Conservation (phyloP, 2,797 vertebrate species). For the Melanotaenia maccullochi region DNA sequence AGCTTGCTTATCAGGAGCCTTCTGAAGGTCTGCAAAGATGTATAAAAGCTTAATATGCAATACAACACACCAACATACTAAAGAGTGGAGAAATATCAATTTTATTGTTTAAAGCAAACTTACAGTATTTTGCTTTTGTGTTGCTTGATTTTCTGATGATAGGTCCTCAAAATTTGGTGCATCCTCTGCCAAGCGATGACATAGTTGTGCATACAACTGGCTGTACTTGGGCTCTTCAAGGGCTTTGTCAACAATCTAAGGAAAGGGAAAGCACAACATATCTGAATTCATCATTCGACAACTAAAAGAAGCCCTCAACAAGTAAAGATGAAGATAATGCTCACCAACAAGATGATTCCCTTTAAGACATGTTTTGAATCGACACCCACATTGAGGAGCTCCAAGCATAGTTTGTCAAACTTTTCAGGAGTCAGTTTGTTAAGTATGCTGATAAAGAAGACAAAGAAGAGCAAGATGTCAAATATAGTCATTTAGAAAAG, state of each 20-base stretch:
- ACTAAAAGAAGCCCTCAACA: too few relatives aligned
- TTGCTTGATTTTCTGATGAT: constrained; percentile 90
- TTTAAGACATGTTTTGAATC: constrained; percentile 99
- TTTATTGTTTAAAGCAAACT: constrained; percentile 46
- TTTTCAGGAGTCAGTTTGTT: constrained; percentile 99
- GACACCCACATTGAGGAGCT: constrained; percentile 99
- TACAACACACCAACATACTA: background rate
- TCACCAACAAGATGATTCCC: constrained; percentile 99
- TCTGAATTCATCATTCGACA: background rate
- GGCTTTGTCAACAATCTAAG: constrained; percentile 99
- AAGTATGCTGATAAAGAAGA: constrained; percentile 87
- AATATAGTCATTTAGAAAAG: background rate
- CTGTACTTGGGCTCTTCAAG: constrained; percentile 99
- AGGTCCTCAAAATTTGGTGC: constrained; percentile 99
- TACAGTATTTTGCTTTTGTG: constrained; percentile 98
- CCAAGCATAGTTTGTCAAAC: constrained; percentile 99
- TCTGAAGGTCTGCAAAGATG: constrained; percentile 92
- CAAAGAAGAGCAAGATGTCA: background rate
- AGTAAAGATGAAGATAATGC: constrained; percentile 36
- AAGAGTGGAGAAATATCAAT: background rate
- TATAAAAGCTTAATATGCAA: background rate
- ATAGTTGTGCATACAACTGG: constrained; percentile 98
- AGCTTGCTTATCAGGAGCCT: constrained; percentile 99
- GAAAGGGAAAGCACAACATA: background rate
- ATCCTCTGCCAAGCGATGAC: constrained; percentile 98